phyloP scores from a whole-genome alignment of 1,140 invertebrate species.

The Drosophila kurseongensis region DNA sequence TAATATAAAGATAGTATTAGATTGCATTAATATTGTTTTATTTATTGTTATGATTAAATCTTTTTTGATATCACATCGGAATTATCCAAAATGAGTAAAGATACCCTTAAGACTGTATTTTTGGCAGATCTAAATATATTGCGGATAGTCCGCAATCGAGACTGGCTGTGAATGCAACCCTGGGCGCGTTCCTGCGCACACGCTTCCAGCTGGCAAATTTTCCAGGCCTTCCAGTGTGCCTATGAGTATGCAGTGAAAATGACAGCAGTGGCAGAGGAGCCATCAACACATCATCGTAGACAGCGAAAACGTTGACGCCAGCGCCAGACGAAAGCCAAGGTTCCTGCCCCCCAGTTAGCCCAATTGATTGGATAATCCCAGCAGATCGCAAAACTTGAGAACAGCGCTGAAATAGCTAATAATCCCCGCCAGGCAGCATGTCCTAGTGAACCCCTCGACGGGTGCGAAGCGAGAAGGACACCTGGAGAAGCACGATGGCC shows the following conservation, averaged over 20 bases:
- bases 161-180: constrained; percentile 14
- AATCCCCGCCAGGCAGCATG: constrained; percentile 25
- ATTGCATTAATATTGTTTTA: too few species aligned
- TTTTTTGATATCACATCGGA: too few species aligned
- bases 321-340: constrained; percentile 44
- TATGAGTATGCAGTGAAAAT: constrained; percentile 83
- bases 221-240: constrained; percentile 65
- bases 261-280: constrained; percentile 66
- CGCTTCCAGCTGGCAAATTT: constrained; percentile 21
- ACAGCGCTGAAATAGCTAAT: constrained; percentile 5
- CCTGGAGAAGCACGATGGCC: constrained; percentile 86
- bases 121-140: neutral
- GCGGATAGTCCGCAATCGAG: constrained; percentile 1
- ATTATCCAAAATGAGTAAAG: too few species aligned
- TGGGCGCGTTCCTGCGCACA: constrained; percentile 38
- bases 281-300: constrained; percentile 59
- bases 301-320: constrained; percentile 54
- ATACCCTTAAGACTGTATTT: too few species aligned
- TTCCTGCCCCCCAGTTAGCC: constrained; percentile 44
- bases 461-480: constrained; percentile 23
- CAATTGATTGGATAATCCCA: constrained; percentile 60
- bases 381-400: constrained; percentile 2
- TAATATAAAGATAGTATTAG: too few species aligned
- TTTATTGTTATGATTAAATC: too few species aligned
- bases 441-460: constrained; percentile 44